A percentile compares a stretch with the other conserved stretches of the same genome.
phyloP scores from a whole-genome alignment of 2,888 invertebrate genomes.

The Cryptus armator region DNA sequence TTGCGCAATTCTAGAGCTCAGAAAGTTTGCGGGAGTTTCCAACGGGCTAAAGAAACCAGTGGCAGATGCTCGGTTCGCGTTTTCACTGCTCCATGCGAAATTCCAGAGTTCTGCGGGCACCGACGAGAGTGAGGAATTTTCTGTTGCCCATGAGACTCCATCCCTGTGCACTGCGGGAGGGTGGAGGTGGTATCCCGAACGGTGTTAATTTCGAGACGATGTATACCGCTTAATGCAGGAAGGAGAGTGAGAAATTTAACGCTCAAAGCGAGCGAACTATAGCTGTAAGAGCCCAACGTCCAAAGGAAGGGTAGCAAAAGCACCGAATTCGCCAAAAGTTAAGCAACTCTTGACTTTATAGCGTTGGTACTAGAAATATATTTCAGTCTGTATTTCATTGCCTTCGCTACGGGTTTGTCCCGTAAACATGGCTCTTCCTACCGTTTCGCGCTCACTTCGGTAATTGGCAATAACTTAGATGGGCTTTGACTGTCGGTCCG shows the following conservation, averaged over 20 bases:
- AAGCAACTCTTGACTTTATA: slow-evolving; percentile 50
- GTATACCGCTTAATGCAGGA: slow-evolving; percentile 14
- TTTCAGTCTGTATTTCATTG: slow-evolving; percentile 17
- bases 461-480: slow-evolving; percentile 49
- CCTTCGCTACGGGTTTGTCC: background rate
- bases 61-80: slow-evolving; percentile 66
- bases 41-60: slow-evolving; percentile 5
- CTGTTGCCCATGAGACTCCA: slow-evolving; percentile 47
- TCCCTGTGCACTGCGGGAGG: slow-evolving; percentile 21
- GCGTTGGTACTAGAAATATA: slow-evolving; percentile 51
- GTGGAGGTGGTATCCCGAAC: slow-evolving; percentile 24
- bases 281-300: slow-evolving; percentile 37
- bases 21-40: slow-evolving; percentile 1
- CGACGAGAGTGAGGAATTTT: slow-evolving; percentile 32
- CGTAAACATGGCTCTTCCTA: background rate
- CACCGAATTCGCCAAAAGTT: slow-evolving; percentile 40
- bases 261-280: slow-evolving; percentile 40
- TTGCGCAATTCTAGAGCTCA: slow-evolving; percentile 26
- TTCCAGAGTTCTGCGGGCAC: slow-evolving; percentile 41
- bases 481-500: no score
- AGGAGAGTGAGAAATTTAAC: slow-evolving; percentile 46
- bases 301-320: background rate
- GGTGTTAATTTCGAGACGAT: slow-evolving; percentile 51
- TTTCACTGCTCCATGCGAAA: slow-evolving; percentile 45
- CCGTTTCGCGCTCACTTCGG: slow-evolving; percentile 30